Conservation (phyloP, 2,888 invertebrate species). For the Hydrotaea diabolus region DNA sequence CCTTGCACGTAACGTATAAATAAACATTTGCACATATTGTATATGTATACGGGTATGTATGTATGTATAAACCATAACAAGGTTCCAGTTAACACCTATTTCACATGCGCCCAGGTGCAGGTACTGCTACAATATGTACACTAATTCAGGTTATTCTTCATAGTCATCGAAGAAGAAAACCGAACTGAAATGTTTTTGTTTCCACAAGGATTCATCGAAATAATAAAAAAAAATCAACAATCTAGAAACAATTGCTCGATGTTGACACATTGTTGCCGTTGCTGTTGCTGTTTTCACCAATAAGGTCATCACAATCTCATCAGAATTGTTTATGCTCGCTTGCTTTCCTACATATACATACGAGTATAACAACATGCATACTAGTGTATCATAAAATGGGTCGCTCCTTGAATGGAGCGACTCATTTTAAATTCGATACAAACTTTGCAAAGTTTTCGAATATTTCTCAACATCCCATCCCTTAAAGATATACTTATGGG, state of each 20-base stretch:
- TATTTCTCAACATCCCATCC: too few species aligned
- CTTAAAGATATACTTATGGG: too few species aligned
- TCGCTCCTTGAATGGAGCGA: too few species aligned
- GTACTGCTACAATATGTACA: background rate
- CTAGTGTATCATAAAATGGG: background rate
- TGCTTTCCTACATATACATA: background rate
- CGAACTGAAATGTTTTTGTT: conserved; percentile 4
- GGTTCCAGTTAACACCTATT: conserved; percentile 49
- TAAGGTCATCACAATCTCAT: conserved; percentile 56
- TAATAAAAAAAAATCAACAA: conserved; percentile 19
- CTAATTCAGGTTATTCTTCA: conserved; percentile 3
- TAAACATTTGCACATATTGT: background rate
- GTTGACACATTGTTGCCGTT: conserved; percentile 62
- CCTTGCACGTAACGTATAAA: too few species aligned
- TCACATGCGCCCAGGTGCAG: background rate
- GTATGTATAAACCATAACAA: conserved; percentile 8
- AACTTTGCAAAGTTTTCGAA: too few species aligned
- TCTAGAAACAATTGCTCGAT: conserved; percentile 56
- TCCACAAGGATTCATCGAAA: conserved; percentile 34
- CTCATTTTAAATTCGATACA: too few species aligned
- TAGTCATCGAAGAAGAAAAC: conserved; percentile 10
- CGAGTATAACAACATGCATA: background rate
- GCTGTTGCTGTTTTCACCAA: conserved; percentile 46
- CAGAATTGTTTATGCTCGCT: conserved; percentile 39
- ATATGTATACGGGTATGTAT: background rate